Base-by-base conservation (phyloP, 2,888 invertebrate genomes). In the Tenthredo notha region DNA sequence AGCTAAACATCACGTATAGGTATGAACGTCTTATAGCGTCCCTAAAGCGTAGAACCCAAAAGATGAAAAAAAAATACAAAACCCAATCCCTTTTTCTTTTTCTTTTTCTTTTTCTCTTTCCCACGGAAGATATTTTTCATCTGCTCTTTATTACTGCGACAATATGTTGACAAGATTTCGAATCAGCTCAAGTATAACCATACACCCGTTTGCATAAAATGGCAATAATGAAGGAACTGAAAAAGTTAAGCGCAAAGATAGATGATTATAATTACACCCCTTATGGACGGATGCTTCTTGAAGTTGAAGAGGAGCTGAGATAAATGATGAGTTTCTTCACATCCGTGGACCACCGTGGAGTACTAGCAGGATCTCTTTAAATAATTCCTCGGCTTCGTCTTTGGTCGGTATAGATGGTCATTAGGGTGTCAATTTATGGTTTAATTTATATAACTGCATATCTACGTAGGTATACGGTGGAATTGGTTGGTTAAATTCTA, bases 341-440 rank as follows among this genome's bases (percentile, higher is more conserved):
- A 77, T 77, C 77, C 54, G 77, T 54, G 61, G 80, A 80, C 80
- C 80, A 80, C 80, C 80, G 61, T 80, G 80, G 15, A 50, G 50
- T 10, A 25, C 18, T 7, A 50, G 21, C 25, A n/a, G 54, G 50
- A 33, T 25, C 77, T 58, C 80, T 80, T 61, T 61, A 80, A 80
- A 80, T 80, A 80, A 58, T 80, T 25, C 15, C 67, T 25, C 12
- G 12, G 10, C 12, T 77, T 10, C 21, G 9, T 40, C 25, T 40
- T 80, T 10, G 40, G 40, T 40, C 80, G 37, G 37, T 37, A 61
- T 37, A 6, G 58, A 80, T n/a, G 58, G 58, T 61, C 78, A 61
- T 58, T 61, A 37, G 61, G n/a, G 37, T 58, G 78, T 80, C 9
- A 80, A 61, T 80, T 80, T 61, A 58, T 21, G 25, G 61, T 80